A percentile compares a stretch with the other conserved stretches of the same genome.
These are phyloP conservation scores for Glyphotaelius pellucidus DNA, from an alignment of 2,888 invertebrate species.

Conservation along the genomic window DNA sequence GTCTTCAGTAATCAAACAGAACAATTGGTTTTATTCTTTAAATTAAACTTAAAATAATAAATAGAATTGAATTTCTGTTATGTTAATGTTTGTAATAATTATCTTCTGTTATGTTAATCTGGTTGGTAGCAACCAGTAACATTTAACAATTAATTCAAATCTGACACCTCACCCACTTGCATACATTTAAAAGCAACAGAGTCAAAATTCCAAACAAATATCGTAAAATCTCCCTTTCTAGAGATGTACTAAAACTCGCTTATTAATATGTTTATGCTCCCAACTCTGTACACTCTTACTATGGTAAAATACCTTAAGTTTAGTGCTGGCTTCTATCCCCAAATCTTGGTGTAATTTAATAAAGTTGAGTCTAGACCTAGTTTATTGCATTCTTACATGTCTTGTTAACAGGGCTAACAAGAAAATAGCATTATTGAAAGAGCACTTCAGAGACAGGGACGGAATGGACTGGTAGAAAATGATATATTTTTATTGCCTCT, in stretches of 20 bases:
- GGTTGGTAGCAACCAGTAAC: no score
- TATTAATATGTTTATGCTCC: background rate
- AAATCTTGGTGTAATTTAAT: background rate
- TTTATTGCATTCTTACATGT: background rate
- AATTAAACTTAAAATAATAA: no score
- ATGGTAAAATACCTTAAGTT: background rate
- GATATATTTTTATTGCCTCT: no score
- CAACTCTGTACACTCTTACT: background rate
- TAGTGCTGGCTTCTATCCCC: background rate
- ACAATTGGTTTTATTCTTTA: no score
- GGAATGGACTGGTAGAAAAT: background rate
- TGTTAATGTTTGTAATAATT: no score
- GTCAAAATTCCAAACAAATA: background rate
- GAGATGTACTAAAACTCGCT: background rate
- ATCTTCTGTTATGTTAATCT: no score
- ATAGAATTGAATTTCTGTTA: no score
- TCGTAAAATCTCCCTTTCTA: background rate
- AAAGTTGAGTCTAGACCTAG: conserved; percentile 19
- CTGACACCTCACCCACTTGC: background rate
- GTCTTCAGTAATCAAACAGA: no score
- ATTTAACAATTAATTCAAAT: no score
- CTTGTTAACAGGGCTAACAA: conserved; percentile 3
- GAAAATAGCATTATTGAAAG: conserved; percentile 11
- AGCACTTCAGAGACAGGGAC: background rate
- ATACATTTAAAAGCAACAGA: background rate